Evolutionary conservation across 2,888 invertebrate species (phyloP).

Genomic region (Agonum fuliginosum): DNA sequence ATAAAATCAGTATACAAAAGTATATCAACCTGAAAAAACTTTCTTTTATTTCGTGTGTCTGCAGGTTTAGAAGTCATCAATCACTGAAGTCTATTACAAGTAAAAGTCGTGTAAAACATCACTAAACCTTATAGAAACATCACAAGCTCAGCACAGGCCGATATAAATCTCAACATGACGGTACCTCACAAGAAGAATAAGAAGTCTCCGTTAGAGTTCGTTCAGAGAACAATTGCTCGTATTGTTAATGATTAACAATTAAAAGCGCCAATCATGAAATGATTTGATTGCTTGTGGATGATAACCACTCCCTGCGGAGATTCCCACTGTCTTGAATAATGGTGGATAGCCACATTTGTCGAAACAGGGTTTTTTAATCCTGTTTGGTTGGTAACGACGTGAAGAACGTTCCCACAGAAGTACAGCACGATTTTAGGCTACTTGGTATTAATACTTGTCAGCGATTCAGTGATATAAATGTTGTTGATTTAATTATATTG

Average conservation of each 20-base stretch:
- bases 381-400: slow-evolving; percentile 25
- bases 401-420: slow-evolving; percentile 50
- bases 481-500: slow-evolving; percentile 40
- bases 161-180: slow-evolving; percentile 31
- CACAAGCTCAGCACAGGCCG: slow-evolving; percentile 10
- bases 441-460: slow-evolving; percentile 54
- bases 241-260: slow-evolving; percentile 68
- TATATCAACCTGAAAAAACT: slow-evolving; percentile 23
- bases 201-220: slow-evolving; percentile 36
- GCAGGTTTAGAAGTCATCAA: slow-evolving; percentile 16
- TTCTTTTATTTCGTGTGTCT: slow-evolving; percentile 36
- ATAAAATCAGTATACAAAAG: too few species aligned
- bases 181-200: slow-evolving; percentile 50
- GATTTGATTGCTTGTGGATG: slow-evolving; percentile 65
- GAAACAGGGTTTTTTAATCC: slow-evolving; percentile 47
- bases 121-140: slow-evolving; percentile 40
- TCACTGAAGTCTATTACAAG: slow-evolving; percentile 16
- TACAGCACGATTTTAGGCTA: slow-evolving; percentile 53
- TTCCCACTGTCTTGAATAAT: slow-evolving; percentile 55
- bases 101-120: slow-evolving; percentile 42
- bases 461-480: slow-evolving; percentile 36
- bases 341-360: slow-evolving; percentile 55
- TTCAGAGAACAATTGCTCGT: slow-evolving; percentile 66
- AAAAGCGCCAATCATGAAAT: slow-evolving; percentile 68
- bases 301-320: slow-evolving; percentile 54